A percentile compares a stretch with the other conserved stretches of the same genome.
Conservation (phyloP, 2,888 invertebrate genomes). For the Coecobrya sp. region DNA sequence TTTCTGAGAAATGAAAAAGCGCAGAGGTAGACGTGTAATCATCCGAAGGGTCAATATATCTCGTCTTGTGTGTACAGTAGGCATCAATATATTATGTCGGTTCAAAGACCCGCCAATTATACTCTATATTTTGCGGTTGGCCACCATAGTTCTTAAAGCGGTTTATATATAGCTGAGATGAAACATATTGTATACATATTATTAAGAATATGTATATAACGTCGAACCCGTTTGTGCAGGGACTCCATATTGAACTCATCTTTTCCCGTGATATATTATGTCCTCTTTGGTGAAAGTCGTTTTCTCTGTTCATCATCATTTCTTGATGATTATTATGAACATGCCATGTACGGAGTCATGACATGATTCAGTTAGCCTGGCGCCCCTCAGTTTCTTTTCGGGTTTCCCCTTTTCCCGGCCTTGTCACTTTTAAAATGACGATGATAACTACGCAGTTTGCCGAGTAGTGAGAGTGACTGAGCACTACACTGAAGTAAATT, state of each 20-base stretch:
- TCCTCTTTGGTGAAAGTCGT: constrained; percentile 41
- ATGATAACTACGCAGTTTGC: constrained; percentile 39
- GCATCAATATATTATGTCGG: no score
- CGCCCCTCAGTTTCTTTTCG: constrained; percentile 51
- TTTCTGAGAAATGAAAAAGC: not conserved
- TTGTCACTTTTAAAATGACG: constrained; percentile 66
- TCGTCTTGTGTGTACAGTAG: no score
- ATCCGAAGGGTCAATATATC: not conserved
- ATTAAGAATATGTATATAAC: not conserved
- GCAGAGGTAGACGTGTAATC: not conserved
- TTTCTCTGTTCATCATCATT: constrained; percentile 66
- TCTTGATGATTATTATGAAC: constrained; percentile 47
- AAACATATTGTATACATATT: not conserved
- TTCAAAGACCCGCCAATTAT: no score
- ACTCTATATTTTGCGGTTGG: no score
- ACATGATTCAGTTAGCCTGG: constrained; percentile 77
- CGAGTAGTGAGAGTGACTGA: constrained; percentile 14
- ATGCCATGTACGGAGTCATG: constrained; percentile 28
- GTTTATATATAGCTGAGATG: not conserved
- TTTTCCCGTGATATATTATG: constrained; percentile 50
- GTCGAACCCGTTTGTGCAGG: not conserved
- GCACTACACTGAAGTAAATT: constrained; percentile 77
- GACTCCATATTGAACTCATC: constrained; percentile 47
- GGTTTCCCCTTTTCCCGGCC: constrained; percentile 26
- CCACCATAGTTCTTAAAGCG: not conserved